These are phyloP conservation scores for Dasyornis broadbenti DNA, from an alignment of 2,113 vertebrate species.

Conservation along the genomic window DNA sequence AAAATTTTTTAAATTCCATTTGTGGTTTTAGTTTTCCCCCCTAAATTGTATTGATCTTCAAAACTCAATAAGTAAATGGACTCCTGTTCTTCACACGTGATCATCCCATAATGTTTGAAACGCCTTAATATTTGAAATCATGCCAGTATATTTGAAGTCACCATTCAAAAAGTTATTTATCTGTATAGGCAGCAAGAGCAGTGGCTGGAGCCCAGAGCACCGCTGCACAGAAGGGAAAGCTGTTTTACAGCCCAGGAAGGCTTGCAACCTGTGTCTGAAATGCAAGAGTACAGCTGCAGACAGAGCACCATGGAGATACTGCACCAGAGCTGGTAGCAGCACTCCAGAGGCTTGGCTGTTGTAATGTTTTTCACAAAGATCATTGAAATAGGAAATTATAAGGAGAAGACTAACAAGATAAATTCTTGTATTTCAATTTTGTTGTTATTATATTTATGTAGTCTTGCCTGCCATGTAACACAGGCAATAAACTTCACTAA, in stretches of 20 bases:
- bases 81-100: background rate
- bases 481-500: background rate
- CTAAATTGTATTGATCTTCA: background rate
- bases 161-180: background rate
- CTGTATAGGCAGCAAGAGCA: background rate
- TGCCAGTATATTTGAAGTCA: background rate
- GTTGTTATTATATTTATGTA: background rate
- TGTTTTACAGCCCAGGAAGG: background rate
- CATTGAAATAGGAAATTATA: background rate
- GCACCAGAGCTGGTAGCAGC: background rate
- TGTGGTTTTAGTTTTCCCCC: background rate
- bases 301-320: background rate
- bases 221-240: background rate
- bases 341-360: background rate
- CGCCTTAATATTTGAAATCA: background rate
- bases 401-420: background rate
- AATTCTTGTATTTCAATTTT: background rate
- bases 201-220: background rate
- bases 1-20: background rate
- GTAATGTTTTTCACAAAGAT: background rate
- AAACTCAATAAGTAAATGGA: background rate
- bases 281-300: background rate
- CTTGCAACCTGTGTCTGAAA: background rate
- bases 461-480: background rate
- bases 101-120: background rate